phyloP scores from a whole-genome alignment of 2,113 vertebrate genomes.

The Alouatta palliata region DNA sequence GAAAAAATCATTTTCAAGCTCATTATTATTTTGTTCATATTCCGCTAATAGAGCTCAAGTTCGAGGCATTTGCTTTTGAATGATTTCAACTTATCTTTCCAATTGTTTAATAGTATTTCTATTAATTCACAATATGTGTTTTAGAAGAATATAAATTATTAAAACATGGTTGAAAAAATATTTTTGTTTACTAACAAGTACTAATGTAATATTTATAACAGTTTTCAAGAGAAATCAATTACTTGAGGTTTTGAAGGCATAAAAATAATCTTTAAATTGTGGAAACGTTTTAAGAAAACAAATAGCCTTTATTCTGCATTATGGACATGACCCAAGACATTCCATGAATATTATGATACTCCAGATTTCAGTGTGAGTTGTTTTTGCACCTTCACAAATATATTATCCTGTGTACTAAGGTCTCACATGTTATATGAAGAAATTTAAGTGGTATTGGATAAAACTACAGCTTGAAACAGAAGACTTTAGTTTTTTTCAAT shows the following conservation, averaged over 20 bases:
- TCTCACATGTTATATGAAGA: not conserved
- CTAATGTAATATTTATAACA: slow-evolving; percentile 26
- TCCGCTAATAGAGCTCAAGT: not conserved
- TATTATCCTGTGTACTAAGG: not conserved
- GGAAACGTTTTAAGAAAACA: not conserved
- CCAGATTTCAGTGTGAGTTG: not conserved
- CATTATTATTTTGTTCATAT: not conserved
- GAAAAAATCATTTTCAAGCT: not conserved
- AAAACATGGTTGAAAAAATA: slow-evolving; percentile 30
- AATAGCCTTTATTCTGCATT: slow-evolving; percentile 11
- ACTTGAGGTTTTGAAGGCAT: not conserved
- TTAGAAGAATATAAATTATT: slow-evolving; percentile 39
- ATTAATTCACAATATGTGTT: not conserved
- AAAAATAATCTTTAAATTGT: slow-evolving; percentile 15
- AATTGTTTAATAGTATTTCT: not conserved
- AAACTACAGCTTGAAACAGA: slow-evolving; percentile 8
- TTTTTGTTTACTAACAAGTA: slow-evolving; percentile 26
- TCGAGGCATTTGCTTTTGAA: slow-evolving; percentile 27
- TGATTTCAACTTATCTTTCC: slow-evolving; percentile 9
- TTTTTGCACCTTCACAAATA: slow-evolving; percentile 29
- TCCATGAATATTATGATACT: not conserved
- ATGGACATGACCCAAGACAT: not conserved
- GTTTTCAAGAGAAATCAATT: slow-evolving; percentile 45
- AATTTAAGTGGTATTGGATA: not conserved
- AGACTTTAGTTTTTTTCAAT: not conserved